Evolutionary conservation across 1,140 invertebrate species (phyloP).

Genomic region (Lamellibrachia luymesi): DNA sequence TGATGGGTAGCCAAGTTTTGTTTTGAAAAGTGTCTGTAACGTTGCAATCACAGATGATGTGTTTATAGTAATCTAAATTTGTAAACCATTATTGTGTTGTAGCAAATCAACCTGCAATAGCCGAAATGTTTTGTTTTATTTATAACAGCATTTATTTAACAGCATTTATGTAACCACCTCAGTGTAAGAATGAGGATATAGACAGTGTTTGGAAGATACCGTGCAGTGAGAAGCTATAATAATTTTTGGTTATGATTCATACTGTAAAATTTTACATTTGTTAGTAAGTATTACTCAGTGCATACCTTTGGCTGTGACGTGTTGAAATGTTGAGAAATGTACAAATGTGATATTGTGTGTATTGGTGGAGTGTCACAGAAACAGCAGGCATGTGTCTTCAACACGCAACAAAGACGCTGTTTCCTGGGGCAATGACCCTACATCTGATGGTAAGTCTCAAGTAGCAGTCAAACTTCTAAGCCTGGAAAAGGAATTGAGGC

Average conservation of each 20-base stretch:
- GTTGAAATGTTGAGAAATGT: neutral
- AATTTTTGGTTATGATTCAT: neutral
- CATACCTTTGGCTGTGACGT: neutral
- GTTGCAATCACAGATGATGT: neutral
- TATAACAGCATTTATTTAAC: neutral
- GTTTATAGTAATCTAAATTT: too few relatives aligned
- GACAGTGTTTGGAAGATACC: neutral
- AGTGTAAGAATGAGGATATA: neutral
- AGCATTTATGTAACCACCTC: neutral
- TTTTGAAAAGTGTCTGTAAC: neutral
- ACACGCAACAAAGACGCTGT: neutral
- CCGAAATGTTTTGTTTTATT: neutral
- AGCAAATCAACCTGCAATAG: neutral
- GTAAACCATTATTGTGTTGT: neutral
- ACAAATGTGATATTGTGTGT: neutral
- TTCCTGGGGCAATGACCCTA: neutral
- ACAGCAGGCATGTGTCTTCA: neutral
- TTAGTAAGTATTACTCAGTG: neutral
- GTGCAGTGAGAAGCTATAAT: neutral
- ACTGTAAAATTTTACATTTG: neutral
- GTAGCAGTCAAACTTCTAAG: neutral
- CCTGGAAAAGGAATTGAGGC: too few relatives aligned
- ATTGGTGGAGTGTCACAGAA: neutral
- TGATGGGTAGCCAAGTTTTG: neutral
- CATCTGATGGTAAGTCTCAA: neutral